phyloP scores from a whole-genome alignment of 1,140 invertebrate genomes.

The Melanaphis sacchari region DNA sequence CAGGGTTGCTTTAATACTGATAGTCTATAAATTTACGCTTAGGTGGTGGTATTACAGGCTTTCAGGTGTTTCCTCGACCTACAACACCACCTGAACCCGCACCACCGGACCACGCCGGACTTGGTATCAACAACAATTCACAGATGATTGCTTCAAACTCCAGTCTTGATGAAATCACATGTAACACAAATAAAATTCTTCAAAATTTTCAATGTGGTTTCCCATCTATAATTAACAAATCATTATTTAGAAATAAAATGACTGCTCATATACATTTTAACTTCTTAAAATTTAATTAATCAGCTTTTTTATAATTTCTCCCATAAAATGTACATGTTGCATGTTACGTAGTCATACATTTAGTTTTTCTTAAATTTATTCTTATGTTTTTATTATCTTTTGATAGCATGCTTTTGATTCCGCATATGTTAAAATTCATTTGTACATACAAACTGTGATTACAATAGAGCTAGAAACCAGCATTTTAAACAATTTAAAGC shows the following conservation, averaged over 20 bases:
- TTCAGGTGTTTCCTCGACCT: slow-evolving; percentile 81
- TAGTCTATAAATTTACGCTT: slow-evolving; percentile 38
- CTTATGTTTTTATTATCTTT: not conserved
- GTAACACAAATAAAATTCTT: slow-evolving; percentile 64
- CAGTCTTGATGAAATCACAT: slow-evolving; percentile 72
- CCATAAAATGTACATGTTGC: slow-evolving; percentile 41
- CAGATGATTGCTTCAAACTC: slow-evolving; percentile 70
- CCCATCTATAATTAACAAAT: slow-evolving; percentile 11
- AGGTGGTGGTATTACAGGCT: slow-evolving; percentile 67
- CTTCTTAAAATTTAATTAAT: not conserved
- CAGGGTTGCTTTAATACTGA: not conserved
- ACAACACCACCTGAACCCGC: slow-evolving; percentile 83
- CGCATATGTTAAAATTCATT: not conserved
- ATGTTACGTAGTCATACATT: slow-evolving; percentile 15
- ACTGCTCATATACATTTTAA: slow-evolving; percentile 34
- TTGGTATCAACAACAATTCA: slow-evolving; percentile 62
- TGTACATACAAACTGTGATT: not conserved
- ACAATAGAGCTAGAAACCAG: not conserved
- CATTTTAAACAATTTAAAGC: not conserved
- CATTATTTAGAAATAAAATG: slow-evolving; percentile 7
- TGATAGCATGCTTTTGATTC: slow-evolving; percentile 7
- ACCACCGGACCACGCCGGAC: slow-evolving; percentile 73
- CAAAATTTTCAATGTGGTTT: slow-evolving; percentile 23
- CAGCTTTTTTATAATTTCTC: slow-evolving; percentile 49
- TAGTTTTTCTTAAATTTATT: slow-evolving; percentile 19